Percentiles rank a stretch among this genome's conserved stretches.
phyloP scores from a whole-genome alignment of 1,140 invertebrate species.

The Polypedilum vanderplanki region DNA sequence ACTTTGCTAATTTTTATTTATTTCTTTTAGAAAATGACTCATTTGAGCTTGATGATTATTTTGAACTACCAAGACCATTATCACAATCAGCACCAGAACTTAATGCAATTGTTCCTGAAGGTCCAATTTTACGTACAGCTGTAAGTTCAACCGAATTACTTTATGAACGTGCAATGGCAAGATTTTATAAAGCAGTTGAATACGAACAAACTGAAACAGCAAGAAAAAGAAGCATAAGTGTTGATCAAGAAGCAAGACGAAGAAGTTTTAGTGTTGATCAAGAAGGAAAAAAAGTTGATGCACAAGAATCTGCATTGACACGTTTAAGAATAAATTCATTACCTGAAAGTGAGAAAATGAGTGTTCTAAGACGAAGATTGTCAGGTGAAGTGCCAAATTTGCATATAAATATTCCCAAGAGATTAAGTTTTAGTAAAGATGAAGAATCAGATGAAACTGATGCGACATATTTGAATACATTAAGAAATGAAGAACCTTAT shows the following conservation, averaged over 20 bases:
- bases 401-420: conserved; percentile 1
- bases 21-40: conserved; percentile 51
- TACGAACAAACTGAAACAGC: conserved; percentile 57
- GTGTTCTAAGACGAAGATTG: neutral
- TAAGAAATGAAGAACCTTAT: neutral
- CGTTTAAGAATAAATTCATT: neutral
- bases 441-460: neutral
- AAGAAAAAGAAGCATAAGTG: conserved; percentile 34
- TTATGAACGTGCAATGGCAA: conserved; percentile 68
- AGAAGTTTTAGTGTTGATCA: conserved; percentile 29
- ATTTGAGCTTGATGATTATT: conserved; percentile 53
- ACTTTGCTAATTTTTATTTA: neutral
- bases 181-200: conserved; percentile 66
- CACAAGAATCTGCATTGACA: neutral
- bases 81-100: conserved; percentile 67
- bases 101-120: conserved; percentile 43
- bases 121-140: conserved; percentile 57
- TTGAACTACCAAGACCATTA: conserved; percentile 60
- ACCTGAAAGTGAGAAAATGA: neutral
- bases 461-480: neutral
- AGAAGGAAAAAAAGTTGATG: neutral
- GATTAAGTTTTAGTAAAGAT: neutral
- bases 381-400: neutral
- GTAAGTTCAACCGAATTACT: conserved; percentile 74
- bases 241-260: conserved; percentile 5